phyloP scores from a whole-genome alignment of 2,113 vertebrate genomes.

The Picathartes gymnocephalus region DNA sequence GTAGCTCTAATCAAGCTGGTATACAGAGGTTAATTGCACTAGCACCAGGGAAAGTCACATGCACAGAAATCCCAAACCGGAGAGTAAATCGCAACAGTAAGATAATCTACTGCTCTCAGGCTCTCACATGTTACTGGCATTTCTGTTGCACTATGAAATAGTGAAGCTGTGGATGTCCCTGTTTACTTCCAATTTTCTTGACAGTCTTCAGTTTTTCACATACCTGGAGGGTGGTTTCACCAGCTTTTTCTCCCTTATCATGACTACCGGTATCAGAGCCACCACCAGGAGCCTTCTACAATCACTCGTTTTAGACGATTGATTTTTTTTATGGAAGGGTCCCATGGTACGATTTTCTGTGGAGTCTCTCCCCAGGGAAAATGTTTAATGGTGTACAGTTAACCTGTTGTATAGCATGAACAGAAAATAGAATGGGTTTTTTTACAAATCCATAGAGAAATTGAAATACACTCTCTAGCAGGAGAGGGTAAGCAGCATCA shows the following conservation, averaged over 20 bases:
- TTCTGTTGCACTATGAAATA: background rate
- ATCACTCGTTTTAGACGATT: background rate
- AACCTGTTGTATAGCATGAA: background rate
- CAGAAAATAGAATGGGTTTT: background rate
- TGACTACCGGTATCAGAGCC: background rate
- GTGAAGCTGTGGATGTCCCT: background rate
- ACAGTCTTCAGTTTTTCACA: background rate
- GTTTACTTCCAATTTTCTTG: conserved; percentile 6
- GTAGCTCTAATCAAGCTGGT: background rate
- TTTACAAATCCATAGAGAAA: background rate
- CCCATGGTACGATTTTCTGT: background rate
- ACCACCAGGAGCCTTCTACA: background rate
- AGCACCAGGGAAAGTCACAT: background rate
- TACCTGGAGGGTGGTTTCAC: background rate
- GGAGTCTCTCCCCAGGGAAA: background rate
- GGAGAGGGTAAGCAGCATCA: background rate
- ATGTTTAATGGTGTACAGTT: background rate
- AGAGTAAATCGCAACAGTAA: conserved; percentile 19
- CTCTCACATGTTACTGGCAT: conserved; percentile 23
- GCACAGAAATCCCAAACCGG: background rate
- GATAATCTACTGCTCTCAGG: background rate
- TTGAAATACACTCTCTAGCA: background rate
- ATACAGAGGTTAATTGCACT: conserved; percentile 31
- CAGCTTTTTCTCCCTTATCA: background rate
- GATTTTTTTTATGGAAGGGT: background rate